Conservation (phyloP, 2,888 invertebrate genomes). For the Clivina fossor region DNA sequence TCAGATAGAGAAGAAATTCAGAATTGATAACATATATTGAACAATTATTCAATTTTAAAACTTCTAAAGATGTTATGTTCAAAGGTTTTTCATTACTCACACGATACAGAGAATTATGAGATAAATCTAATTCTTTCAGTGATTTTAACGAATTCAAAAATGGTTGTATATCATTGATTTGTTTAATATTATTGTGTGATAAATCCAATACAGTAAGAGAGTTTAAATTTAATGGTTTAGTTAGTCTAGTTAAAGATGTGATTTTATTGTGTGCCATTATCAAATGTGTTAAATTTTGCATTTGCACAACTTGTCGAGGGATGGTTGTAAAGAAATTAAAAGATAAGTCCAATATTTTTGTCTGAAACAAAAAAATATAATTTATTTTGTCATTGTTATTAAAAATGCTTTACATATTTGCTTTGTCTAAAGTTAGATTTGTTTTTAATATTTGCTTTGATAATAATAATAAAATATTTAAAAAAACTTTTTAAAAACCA, state of each 20-base stretch:
- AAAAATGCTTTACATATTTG: too few relatives aligned
- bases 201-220: constrained; percentile 62
- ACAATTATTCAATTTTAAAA: constrained; percentile 17
- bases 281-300: constrained; percentile 57
- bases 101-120: constrained; percentile 51
- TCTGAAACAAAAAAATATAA: constrained; percentile 58
- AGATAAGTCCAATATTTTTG: constrained; percentile 65
- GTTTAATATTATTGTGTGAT: constrained; percentile 62
- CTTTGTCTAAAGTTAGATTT: too few relatives aligned
- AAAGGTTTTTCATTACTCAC: constrained; percentile 3
- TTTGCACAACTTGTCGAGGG: constrained; percentile 57
- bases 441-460: too few relatives aligned
- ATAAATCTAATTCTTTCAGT: constrained; percentile 59
- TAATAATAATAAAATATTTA: too few relatives aligned
- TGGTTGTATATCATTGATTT: constrained; percentile 61
- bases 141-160: constrained; percentile 55
- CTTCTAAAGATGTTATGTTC: constrained; percentile 17
- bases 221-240: constrained; percentile 40
- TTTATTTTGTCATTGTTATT: too few relatives aligned
- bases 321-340: constrained; percentile 62
- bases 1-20: constrained; percentile 45
- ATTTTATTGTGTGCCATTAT: constrained; percentile 55
- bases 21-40: constrained; percentile 5
- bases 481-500: too few relatives aligned
- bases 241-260: constrained; percentile 40